phyloP scores from a whole-genome alignment of 2,797 vertebrate genomes.

The Neostethus bicornis region DNA sequence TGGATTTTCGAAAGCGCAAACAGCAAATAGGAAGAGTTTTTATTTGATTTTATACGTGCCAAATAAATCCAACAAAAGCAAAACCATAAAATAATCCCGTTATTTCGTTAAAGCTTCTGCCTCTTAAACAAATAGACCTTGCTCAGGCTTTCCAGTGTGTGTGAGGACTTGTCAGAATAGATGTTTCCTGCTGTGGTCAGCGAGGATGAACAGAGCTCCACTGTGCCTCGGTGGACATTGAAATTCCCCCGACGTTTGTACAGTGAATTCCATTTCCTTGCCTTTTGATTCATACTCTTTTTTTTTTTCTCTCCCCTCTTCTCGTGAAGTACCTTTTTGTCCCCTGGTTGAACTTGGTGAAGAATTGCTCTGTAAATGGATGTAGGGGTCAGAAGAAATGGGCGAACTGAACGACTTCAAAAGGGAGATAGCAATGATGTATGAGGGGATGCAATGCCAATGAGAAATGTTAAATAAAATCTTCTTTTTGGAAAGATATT shows the following conservation, averaged over 20 bases:
- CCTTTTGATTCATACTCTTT: constrained; percentile 70
- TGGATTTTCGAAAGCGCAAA: constrained; percentile 16
- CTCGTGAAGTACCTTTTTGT: constrained; percentile 72
- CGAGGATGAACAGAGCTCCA: constrained; percentile 67
- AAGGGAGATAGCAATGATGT: constrained; percentile 34
- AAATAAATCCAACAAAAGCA: constrained; percentile 15
- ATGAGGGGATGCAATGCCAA: constrained; percentile 27
- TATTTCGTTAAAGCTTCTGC: constrained; percentile 46
- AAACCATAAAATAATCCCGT: constrained; percentile 45
- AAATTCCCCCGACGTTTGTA: constrained; percentile 70
- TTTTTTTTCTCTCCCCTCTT: constrained; percentile 19
- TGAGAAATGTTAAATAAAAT: constrained; percentile 46
- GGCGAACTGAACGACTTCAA: constrained; percentile 44
- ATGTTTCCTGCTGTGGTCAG: constrained; percentile 64
- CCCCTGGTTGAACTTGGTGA: constrained; percentile 72
- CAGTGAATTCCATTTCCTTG: constrained; percentile 76
- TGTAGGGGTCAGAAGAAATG: constrained; percentile 56
- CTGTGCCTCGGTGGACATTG: constrained; percentile 69
- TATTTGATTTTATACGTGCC: constrained; percentile 10
- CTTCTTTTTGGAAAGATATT: constrained; percentile 3
- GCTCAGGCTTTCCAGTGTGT: constrained; percentile 53
- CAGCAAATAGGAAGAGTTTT: constrained; percentile 29
- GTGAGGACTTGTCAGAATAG: constrained; percentile 65
- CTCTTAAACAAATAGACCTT: constrained; percentile 67
- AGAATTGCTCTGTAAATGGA: constrained; percentile 64